Percentiles rank a stretch among this genome's conserved stretches.
Evolutionary conservation across 2,113 vertebrate genomes (phyloP).

Genomic region (Anseranas semipalmata): DNA sequence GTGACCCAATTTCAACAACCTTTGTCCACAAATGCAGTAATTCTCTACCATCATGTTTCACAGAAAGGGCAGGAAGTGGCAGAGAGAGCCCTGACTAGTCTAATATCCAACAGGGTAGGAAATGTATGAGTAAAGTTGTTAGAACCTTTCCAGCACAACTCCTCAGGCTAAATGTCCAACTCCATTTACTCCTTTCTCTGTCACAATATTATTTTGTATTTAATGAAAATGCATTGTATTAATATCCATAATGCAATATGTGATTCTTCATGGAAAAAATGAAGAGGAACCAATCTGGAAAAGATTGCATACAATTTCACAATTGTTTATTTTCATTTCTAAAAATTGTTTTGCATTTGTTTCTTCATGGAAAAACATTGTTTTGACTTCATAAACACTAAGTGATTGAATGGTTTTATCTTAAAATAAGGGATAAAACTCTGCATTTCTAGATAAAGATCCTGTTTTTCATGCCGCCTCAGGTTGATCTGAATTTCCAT

Average conservation of each 20-base stretch:
- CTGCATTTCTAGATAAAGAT: background rate
- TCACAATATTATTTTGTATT: background rate
- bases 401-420: background rate
- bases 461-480: background rate
- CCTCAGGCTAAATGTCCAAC: background rate
- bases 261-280: background rate
- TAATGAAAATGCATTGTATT: background rate
- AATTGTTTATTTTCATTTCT: background rate
- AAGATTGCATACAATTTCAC: background rate
- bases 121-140: background rate
- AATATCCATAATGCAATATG: background rate
- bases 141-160: background rate
- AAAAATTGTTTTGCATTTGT: constrained; percentile 17
- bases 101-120: background rate
- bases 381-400: background rate
- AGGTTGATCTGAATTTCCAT: background rate
- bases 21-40: accelerated
- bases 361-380: background rate
- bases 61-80: background rate
- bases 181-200: background rate
- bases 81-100: background rate
- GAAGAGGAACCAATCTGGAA: background rate
- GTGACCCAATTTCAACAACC: background rate
- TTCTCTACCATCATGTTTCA: background rate
- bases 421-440: background rate